Conservation (phyloP, 2,797 vertebrate species). For the Acrocephalus scirpaceus region DNA sequence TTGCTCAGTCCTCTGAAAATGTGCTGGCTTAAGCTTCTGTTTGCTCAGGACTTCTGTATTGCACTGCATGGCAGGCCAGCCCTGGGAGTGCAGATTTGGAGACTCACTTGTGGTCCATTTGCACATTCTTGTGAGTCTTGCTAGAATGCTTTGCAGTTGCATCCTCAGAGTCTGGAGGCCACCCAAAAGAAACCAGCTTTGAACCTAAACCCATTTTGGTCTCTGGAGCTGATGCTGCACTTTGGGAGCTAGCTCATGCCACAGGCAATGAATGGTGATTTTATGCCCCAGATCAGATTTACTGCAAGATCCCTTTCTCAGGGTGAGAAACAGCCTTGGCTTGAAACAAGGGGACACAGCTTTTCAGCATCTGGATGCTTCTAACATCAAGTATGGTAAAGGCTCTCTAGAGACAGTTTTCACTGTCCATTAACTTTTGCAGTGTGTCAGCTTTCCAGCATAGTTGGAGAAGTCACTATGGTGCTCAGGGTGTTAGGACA, state of each 20-base stretch:
- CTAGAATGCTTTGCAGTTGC: background rate
- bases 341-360: background rate
- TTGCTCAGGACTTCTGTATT: background rate
- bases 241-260: background rate
- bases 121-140: background rate
- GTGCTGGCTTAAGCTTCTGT: background rate
- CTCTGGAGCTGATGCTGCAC: background rate
- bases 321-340: background rate
- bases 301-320: background rate
- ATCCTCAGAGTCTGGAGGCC: background rate
- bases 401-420: conserved; percentile 4
- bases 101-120: accelerated
- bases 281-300: background rate
- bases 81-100: background rate
- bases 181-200: background rate
- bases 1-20: background rate
- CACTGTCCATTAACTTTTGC: conserved; percentile 31
- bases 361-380: conserved; percentile 1
- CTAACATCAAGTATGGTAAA: background rate
- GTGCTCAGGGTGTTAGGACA: background rate
- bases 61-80: background rate
- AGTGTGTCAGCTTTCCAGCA: background rate
- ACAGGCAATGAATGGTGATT: background rate
- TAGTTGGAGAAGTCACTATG: background rate
- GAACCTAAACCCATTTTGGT: background rate